Evolutionary conservation across 2,888 invertebrate genomes (phyloP), one percentile per base, ranked within the genome.

Genomic region (Rotaria sp.): DNA sequence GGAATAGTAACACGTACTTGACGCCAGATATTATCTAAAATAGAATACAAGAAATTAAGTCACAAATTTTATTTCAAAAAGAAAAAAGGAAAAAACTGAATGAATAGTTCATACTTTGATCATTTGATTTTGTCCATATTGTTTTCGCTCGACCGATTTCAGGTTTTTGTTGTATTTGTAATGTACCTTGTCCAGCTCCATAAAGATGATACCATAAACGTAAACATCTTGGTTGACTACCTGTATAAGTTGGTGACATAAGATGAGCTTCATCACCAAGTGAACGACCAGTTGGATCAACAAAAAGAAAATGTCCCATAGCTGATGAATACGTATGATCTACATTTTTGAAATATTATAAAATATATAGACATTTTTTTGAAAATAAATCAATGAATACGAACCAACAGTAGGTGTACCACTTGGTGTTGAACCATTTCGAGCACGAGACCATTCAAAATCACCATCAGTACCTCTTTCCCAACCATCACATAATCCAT

Each of bases 351-450:
- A 10, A 30, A 21, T 52, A 30, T 59, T 30, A 75, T 85, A 30
- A 55, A 84, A 57, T 35, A 84, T 18, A 18, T 18, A 45, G 41
- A 24, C 1, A 41, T 21, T 26, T 24, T 8, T 24, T 80, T 35
- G 3, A 24, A 30, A 52, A 45, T 26, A 41, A 84, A 41, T n/a
- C 1, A 45, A 21, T 45, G 0, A 41, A 80, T 80, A 45, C 80
- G 26, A 45, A 80, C 80, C 80, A n/a, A 80, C 15, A 80, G 41
- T 86, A 35, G 90, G 90, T 84, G 89, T 90, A 15, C 87, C 84
- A 45, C 57, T 41, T 50, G 89, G 87, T 24, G 89, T 89, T 45
- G 89, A 89, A 15, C 89, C 88, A 48, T 89, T 89, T 85, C 89
- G 89, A n/a, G 88, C 86, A 55, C 89, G 85, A 21, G 88, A 88